A percentile compares a stretch with the other conserved stretches of the same genome.
These are phyloP conservation scores for Osmoderma eremita DNA, from an alignment of 2,888 invertebrate species.

Conservation along the genomic window DNA sequence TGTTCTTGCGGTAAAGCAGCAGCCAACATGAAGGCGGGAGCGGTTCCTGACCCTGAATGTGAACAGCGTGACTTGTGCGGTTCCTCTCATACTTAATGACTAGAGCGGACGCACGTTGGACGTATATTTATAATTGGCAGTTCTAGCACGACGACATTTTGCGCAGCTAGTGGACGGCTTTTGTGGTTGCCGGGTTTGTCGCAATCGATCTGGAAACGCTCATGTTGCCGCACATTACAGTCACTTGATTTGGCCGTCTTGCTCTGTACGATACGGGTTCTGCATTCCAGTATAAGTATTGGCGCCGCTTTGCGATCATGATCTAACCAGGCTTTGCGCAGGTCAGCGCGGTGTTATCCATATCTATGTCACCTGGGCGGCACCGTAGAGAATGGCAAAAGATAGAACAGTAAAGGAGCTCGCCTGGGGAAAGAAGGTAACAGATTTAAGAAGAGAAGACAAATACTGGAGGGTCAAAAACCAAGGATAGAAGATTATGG, in stretches of 20 bases:
- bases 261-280: slow-evolving; percentile 60
- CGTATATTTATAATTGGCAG: slow-evolving; percentile 89
- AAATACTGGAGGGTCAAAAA: too few relatives aligned
- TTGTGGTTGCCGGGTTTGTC: slow-evolving; percentile 82
- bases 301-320: slow-evolving; percentile 68
- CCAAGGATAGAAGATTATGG: too few relatives aligned
- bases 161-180: slow-evolving; percentile 73
- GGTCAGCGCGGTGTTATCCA: slow-evolving; percentile 91
- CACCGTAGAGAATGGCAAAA: too few relatives aligned
- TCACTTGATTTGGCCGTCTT: slow-evolving; percentile 66
- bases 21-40: slow-evolving; percentile 95
- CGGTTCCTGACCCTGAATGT: slow-evolving; percentile 94
- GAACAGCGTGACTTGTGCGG: slow-evolving; percentile 83
- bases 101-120: slow-evolving; percentile 87
- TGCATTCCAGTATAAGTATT: slow-evolving; percentile 75
- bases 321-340: slow-evolving; percentile 83
- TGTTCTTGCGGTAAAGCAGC: slow-evolving; percentile 96
- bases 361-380: slow-evolving; percentile 90
- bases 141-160: slow-evolving; percentile 74
- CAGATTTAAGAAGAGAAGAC: too few relatives aligned
- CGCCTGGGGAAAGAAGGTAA: too few relatives aligned
- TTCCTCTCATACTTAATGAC: slow-evolving; percentile 59
- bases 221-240: slow-evolving; percentile 78
- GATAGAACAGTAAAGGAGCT: too few relatives aligned
- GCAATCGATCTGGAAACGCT: slow-evolving; percentile 86